Percentiles rank a stretch among this genome's conserved stretches.
Conservation (phyloP, 2,113 vertebrate genomes). For the Fregata magnificens region DNA sequence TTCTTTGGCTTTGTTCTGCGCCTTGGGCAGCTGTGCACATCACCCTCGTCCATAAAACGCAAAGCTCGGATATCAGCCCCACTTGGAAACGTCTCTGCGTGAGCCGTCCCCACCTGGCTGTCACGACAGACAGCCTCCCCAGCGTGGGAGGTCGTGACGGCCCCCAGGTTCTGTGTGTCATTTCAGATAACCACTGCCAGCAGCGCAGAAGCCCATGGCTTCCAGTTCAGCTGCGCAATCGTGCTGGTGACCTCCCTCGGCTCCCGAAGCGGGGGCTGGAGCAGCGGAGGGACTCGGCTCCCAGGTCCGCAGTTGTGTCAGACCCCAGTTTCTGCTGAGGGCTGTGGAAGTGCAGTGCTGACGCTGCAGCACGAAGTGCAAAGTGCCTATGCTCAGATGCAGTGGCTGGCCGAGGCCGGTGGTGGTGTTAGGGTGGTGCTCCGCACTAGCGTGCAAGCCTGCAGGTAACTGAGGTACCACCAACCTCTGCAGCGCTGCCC, state of each 20-base stretch:
- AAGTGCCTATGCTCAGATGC: not conserved
- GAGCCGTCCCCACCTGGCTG: not conserved
- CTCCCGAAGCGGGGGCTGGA: fast-evolving
- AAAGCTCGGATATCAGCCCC: not conserved
- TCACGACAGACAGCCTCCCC: not conserved
- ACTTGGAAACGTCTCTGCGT: not conserved
- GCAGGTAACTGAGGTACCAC: not conserved
- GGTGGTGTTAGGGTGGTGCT: not conserved
- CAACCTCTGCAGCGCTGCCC: not conserved
- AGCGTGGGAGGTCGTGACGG: fast-evolving
- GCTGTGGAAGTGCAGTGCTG: not conserved
- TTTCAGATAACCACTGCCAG: not conserved
- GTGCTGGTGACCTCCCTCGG: not conserved
- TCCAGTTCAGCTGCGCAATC: not conserved
- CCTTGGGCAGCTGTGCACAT: not conserved
- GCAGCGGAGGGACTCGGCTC: not conserved
- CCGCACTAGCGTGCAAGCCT: not conserved
- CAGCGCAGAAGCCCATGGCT: not conserved
- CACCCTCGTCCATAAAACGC: not conserved
- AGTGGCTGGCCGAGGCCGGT: not conserved
- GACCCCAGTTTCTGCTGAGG: not conserved
- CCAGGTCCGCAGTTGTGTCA: fast-evolving
- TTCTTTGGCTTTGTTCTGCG: not conserved
- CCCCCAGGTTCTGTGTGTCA: not conserved
- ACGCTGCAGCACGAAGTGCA: not conserved